Evolutionary conservation across 2,888 invertebrate species (phyloP).

Genomic region (Nephrotoma flavescens): DNA sequence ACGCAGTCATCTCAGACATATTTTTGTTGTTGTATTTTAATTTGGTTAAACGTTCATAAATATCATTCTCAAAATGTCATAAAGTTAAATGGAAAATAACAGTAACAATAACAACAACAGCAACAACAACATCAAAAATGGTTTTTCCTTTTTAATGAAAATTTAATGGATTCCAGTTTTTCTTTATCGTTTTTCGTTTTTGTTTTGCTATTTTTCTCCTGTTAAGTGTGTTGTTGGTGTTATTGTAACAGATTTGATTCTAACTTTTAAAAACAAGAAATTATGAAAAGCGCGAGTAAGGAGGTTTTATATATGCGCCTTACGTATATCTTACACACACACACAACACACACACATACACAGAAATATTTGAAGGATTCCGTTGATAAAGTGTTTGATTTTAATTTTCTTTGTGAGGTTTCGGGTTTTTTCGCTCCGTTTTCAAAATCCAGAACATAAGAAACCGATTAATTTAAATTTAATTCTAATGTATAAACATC

Average conservation of each 20-base stretch:
- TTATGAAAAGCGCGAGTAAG: neutral
- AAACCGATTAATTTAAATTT: neutral
- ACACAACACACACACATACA: no score
- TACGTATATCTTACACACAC: neutral
- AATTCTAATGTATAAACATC: neutral
- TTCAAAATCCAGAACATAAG: neutral
- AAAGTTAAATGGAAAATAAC: neutral
- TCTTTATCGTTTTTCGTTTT: neutral
- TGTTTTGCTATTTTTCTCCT: neutral
- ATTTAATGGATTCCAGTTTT: neutral
- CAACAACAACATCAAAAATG: neutral
- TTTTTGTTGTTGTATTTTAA: neutral
- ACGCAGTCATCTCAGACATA: neutral
- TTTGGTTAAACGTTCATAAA: neutral
- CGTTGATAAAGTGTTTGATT: neutral
- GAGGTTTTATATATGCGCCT: neutral
- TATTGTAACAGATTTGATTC: neutral
- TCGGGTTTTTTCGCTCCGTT: neutral
- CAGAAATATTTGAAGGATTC: no score
- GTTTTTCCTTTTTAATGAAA: neutral
- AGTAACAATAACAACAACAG: neutral
- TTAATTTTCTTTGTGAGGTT: neutral
- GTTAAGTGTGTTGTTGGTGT: neutral
- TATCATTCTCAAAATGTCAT: neutral
- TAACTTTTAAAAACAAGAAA: neutral